Base-by-base conservation (phyloP, 2,113 vertebrate species). In the Mus spicilegus region DNA sequence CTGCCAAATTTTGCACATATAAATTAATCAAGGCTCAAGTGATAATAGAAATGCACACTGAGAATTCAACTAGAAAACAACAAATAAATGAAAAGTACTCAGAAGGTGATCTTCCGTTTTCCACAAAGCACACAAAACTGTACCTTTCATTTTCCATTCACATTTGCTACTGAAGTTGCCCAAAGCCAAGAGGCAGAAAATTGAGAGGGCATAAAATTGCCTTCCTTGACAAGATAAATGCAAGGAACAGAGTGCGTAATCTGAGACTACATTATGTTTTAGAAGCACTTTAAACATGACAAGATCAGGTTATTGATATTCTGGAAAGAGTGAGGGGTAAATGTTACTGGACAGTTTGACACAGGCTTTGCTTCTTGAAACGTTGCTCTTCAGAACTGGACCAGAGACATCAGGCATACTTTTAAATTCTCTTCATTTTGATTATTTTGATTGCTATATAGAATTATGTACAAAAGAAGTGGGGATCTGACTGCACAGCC, bases 191-290 rank as follows among this genome's bases (percentile, higher is more conserved):
- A 91, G 56, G 63, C 46, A 70, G 46, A 87, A 87, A 54, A 87
- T 86, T 61, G 72, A 96, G 36, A 89, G 33, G 20, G 16, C 30
- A 87, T 36, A 70, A n/a, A 87, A 87, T 70, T 87, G 76, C 58
- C 73, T 95, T 80, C 77, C 88, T 65, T 95, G 90, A 97, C 90
- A 96, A 94, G 95, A 96, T 88, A 96, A 89, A 97, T 89, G 82
- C 78, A 93, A 95, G 95, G 90, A 96, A 82, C 42, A 82, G 63
- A 70, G 14, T 92, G 58, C 90, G 81, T 87, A 93, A 95, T 93
- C 80, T 95, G 77, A 95, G 93, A 96, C 95, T 92, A 92, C 90
- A 92, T 93, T 96, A 94, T 93, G 86, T 91, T 95, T 90, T 93
- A 95, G 91, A 92, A 96, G 86, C 63, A 86, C 61, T 97, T 96